phyloP scores from a whole-genome alignment of 2,888 invertebrate species.

The Sarcophaga rosellei region DNA sequence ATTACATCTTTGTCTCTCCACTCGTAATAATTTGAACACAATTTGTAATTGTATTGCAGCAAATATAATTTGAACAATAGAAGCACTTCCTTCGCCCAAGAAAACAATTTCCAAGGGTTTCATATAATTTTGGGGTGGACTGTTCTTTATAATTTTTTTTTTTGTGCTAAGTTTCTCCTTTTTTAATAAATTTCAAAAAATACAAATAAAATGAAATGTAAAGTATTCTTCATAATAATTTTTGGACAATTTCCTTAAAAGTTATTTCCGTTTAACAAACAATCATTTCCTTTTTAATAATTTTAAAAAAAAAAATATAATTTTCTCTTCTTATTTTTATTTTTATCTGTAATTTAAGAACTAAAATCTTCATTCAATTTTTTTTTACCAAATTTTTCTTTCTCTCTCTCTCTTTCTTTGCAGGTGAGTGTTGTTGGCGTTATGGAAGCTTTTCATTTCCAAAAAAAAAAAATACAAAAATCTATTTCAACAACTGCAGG shows the following conservation, averaged over 20 bases:
- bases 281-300: slow-evolving; percentile 5
- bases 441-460: background rate
- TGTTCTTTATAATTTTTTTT: too few species aligned
- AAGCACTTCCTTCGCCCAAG: too few species aligned
- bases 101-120: too few species aligned
- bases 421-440: slow-evolving; percentile 43
- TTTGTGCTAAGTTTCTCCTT: too few species aligned
- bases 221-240: background rate
- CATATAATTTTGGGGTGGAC: too few species aligned
- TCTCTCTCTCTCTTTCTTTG: slow-evolving; percentile 25
- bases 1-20: too few species aligned
- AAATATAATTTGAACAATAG: too few species aligned
- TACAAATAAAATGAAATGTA: too few species aligned
- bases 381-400: background rate
- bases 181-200: too few species aligned
- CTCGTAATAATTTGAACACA: too few species aligned
- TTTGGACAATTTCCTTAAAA: background rate
- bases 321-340: background rate
- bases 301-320: background rate
- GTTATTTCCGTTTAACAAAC: slow-evolving; percentile 8
- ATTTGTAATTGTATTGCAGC: too few species aligned
- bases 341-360: background rate
- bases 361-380: background rate
- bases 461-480: background rate
- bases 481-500: slow-evolving; percentile 3